Evolutionary conservation across 2,113 vertebrate genomes (phyloP), one percentile per base, ranked within the genome.

Genomic region (Silurus glanis): DNA sequence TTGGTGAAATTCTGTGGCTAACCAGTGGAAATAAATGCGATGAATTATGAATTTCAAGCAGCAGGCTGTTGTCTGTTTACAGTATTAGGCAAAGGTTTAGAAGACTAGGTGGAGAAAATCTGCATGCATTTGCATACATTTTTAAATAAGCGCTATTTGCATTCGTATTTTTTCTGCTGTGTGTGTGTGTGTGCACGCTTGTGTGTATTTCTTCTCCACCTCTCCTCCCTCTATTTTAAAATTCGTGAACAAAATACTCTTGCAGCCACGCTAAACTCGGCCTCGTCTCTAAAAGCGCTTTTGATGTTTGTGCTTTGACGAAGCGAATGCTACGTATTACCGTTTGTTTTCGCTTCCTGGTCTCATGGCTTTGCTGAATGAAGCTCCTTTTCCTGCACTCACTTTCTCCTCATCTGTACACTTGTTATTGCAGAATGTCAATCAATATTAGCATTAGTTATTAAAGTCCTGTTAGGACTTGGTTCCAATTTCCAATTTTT

Each of bases 81-180:
- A 93, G 89, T 94, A 94, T 95, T 93, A 92, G 93, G 90, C 91
- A 92, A 93, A 94, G 91, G 90, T 89, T 90, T 93, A 86, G 23
- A 82, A 76, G 69, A 56, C 37, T 80, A 85, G 91, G 91, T 93
- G 90, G 92, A 90, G 90, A 89, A 94, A 86, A 94, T 94, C 91
- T 93, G 94, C 93, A 95, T 94, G 91, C 78, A 94, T 95, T 95
- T 94, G 92, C 94, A 95, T 95, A 92, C 80, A 92, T 94, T 95
- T 93, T 91, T 71, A 86, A 88, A 90, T 79, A 78, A 85, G 90
- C 62, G 88, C 94, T 94, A 93, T 94, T 94, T 92, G 81, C 87
- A 89, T 91, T 37, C 37, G 37, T 82, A 84, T 87, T 90, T 87
- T 91, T 90, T 90, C 88, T 74, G 86, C 16, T 72, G 37, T 47